Conservation (phyloP, 2,113 vertebrate genomes). For the Pomatorhinus ruficollis region DNA sequence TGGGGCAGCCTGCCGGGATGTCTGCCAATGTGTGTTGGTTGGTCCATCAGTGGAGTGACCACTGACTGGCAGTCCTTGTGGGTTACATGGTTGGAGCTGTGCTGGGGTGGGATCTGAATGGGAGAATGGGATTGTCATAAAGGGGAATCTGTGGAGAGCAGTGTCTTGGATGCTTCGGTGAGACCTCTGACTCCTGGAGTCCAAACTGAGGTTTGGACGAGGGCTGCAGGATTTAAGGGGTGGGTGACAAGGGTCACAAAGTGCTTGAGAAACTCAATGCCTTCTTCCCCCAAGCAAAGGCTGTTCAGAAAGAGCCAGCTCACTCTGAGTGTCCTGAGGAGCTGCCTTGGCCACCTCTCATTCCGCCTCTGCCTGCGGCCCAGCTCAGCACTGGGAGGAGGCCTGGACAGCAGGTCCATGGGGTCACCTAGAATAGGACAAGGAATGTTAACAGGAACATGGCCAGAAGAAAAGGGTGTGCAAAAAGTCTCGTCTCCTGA, state of each 20-base stretch:
- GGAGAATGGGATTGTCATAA: neutral
- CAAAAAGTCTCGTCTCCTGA: neutral
- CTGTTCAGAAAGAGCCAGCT: neutral
- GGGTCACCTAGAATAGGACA: neutral
- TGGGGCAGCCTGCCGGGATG: neutral
- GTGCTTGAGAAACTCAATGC: neutral
- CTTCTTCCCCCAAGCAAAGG: neutral
- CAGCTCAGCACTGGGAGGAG: neutral
- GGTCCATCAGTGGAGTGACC: neutral
- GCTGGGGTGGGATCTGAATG: neutral
- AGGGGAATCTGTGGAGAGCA: neutral
- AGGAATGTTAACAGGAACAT: neutral
- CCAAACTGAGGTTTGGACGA: neutral
- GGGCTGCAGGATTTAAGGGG: neutral
- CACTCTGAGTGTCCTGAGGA: neutral
- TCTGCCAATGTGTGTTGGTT: neutral
- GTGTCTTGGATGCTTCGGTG: neutral
- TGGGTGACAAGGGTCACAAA: neutral
- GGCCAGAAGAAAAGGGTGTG: neutral
- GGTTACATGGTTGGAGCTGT: neutral
- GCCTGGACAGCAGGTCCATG: accelerated
- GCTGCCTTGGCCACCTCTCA: neutral
- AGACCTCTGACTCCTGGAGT: neutral
- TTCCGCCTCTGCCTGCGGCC: neutral
- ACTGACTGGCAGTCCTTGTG: neutral